Base-by-base conservation (phyloP, 2,888 invertebrate genomes). In the Tubulanus polymorphus region DNA sequence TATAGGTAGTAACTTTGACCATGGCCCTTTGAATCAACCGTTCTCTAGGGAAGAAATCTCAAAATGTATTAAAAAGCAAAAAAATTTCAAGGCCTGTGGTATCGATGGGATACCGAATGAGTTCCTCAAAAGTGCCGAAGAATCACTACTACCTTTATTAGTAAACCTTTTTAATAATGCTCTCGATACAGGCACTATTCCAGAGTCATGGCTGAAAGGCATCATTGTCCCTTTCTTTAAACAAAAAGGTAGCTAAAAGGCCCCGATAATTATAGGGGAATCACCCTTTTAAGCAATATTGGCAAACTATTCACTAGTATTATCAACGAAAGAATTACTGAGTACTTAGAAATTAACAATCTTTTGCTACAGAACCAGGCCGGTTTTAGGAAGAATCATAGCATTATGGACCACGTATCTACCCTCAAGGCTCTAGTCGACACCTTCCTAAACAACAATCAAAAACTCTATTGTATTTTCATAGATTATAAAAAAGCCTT, bases 401-500 rank as follows among this genome's bases (percentile, higher is more conserved):
- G 20, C 12, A 49, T 32, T 26, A 6, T 10, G 15, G 50, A 49
- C 28, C 28, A 49, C 23, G 18, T 49, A 3, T 49, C 32, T 32
- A 15, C 10, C 32, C 18, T 49, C 28, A 28, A 49, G n/a, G 12
- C 15, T 26, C 6, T 49, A n/a, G 27, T 47, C 20, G 18, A 37
- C 5, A 15, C 50, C 18, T 41, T 32, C 28, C n/a, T 30, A 8
- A 51, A 26, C 12, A 30, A 51, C n/a, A 26, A 20, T 2, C 28
- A 30, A 15, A 35, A 23, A n/a, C n/a, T 51, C 15, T 55, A 30
- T 32, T 29, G 26, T 15, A 35, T 37, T 2, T 51, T 51, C 23
- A 35, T 51, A 12, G 51, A 55, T 28, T 51, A 28, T 32, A 26
- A 20, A 26, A 51, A 55, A n/a, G 51, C 51, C 15, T 51, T 45